phyloP scores from a whole-genome alignment of 2,113 vertebrate genomes.

The Elephantulus edwardii region DNA sequence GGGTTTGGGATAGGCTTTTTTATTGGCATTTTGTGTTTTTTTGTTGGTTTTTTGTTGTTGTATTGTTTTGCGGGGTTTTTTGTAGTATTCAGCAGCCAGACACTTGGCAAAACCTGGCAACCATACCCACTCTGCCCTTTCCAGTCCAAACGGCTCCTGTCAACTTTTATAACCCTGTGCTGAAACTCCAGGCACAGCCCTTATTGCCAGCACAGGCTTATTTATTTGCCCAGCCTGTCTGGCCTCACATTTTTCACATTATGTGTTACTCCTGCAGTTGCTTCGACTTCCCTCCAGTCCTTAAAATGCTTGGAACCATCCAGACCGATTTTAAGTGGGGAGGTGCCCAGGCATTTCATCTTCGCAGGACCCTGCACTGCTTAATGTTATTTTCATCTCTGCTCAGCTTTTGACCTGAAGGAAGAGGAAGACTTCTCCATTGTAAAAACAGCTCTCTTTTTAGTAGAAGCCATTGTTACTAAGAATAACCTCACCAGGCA shows the following conservation, averaged over 20 bases:
- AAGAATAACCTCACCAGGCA: constrained; percentile 49
- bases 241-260: constrained; percentile 63
- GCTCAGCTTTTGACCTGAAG: constrained; percentile 54
- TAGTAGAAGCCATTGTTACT: constrained; percentile 47
- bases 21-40: too few species aligned
- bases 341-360: not conserved
- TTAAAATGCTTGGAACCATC: constrained; percentile 64
- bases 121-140: constrained; percentile 66
- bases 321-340: constrained; percentile 20
- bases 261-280: constrained; percentile 54
- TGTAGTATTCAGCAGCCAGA: constrained; percentile 58
- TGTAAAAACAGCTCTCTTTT: constrained; percentile 46
- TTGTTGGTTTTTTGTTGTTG: too few species aligned
- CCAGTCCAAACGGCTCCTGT: constrained; percentile 69
- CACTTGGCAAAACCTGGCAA: constrained; percentile 71
- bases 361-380: not conserved
- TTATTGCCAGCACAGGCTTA: constrained; percentile 32
- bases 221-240: constrained; percentile 66
- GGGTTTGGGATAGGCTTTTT: too few species aligned
- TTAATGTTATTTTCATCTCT: constrained; percentile 53
- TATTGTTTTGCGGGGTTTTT: not conserved
- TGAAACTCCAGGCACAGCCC: constrained; percentile 58
- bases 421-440: constrained; percentile 56
- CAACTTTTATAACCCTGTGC: constrained; percentile 64
- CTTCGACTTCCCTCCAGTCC: constrained; percentile 57